Evolutionary conservation across 2,888 invertebrate species (phyloP), one percentile per base, ranked within the genome.

Genomic region (Dinocampus coccinellae): DNA sequence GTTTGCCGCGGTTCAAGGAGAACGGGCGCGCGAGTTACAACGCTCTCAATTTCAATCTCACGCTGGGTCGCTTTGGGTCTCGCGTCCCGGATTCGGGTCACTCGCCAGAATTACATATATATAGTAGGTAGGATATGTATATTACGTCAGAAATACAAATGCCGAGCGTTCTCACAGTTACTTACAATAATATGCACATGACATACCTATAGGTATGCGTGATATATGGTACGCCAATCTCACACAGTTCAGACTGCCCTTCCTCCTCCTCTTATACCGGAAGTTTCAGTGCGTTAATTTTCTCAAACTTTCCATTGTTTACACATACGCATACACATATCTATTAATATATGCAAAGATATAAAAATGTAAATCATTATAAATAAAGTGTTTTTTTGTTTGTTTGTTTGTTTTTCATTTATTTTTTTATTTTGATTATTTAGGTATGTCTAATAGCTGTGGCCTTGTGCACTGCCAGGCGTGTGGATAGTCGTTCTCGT

Each of bases 401-500:
- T n/a, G n/a, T n/a, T n/a, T n/a, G n/a, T n/a, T n/a, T n/a, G n/a
- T n/a, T n/a, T n/a, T n/a, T n/a, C n/a, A n/a, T n/a, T n/a, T n/a
- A n/a, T n/a, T n/a, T n/a, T n/a, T 13, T 11, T 58, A n/a, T 39
- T 16, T 29, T 24, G 11, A 79, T 84, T 71, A 82, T 86, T 76
- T 81, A 85, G 76, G 79, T 82, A 71, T 86, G 82, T 75, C 77
- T 85, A 72, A 77, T 85, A 75, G 72, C 80, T 52, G 65, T 84
- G 69, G 78, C 73, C 62, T 24, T 76, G 70, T 79, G 85, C 70
- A 87, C 89, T 78, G 88, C 89, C 7, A 87, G 90, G 76, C 88
- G 90, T 78, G 88, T 90, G 26, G 88, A 90, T 68, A 87, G 90
- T 7, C 88, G 90, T 70, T 88, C 89, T 6, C 86, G 88, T 4